Evolutionary conservation across 1,140 invertebrate genomes (phyloP).

Genomic region (Rhagoletis zephyria): DNA sequence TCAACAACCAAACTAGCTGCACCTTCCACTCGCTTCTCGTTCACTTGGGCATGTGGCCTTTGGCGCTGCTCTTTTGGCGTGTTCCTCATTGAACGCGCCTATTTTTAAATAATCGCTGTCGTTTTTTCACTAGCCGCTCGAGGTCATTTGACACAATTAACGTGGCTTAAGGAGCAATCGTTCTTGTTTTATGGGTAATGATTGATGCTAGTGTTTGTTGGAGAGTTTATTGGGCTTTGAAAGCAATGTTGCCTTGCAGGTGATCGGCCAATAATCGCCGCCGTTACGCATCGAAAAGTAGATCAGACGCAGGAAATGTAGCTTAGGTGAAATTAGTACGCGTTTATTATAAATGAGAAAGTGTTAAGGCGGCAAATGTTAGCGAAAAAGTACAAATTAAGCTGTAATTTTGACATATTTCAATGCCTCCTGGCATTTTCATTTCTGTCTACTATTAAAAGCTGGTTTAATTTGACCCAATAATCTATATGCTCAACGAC

Average conservation of each 20-base stretch:
- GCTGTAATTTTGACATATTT: no score
- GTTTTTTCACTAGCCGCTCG: slow-evolving; percentile 24
- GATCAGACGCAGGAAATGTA: neutral
- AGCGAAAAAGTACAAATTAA: no score
- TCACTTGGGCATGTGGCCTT: neutral
- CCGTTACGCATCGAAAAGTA: slow-evolving; percentile 12
- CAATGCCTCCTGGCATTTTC: no score
- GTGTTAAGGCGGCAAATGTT: neutral
- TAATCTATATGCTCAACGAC: no score
- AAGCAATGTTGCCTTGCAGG: neutral
- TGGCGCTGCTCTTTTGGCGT: neutral
- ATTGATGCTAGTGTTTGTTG: slow-evolving; percentile 16
- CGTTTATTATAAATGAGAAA: neutral
- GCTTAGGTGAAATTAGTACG: neutral
- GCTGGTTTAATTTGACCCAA: no score
- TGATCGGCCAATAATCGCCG: neutral
- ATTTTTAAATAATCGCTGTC: slow-evolving; percentile 46
- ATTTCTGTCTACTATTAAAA: no score
- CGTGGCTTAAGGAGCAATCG: slow-evolving; percentile 14
- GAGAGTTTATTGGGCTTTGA: neutral
- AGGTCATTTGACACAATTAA: slow-evolving; percentile 52
- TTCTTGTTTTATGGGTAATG: neutral
- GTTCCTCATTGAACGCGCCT: slow-evolving; percentile 28
- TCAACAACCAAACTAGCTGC: neutral
- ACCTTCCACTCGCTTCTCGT: neutral